Conservation (phyloP, 2,113 vertebrate species). For the Oncorhynchus keta region DNA sequence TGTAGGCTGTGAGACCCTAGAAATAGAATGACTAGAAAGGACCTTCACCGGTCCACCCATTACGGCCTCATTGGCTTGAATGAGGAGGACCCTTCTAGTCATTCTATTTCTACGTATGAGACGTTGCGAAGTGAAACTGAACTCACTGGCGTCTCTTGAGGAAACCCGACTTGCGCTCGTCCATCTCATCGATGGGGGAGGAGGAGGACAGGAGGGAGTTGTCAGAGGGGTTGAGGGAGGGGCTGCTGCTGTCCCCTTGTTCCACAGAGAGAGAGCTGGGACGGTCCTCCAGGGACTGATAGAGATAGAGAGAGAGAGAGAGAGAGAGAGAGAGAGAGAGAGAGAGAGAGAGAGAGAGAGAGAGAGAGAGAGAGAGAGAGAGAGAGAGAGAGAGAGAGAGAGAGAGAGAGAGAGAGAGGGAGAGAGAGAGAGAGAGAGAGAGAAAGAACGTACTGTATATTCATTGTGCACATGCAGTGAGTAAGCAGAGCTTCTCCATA, state of each 20-base stretch:
- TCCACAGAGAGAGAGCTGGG: constrained; percentile 96
- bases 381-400: constrained; percentile 58
- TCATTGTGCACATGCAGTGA: too few relatives aligned
- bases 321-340: not conserved
- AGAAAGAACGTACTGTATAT: constrained; percentile 68
- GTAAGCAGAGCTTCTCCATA: too few relatives aligned
- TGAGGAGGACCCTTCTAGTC: too few relatives aligned
- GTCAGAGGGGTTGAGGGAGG: constrained; percentile 96
- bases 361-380: constrained; percentile 91
- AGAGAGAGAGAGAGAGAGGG: not conserved
- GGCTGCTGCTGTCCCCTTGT: constrained; percentile 96
- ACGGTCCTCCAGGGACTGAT: constrained; percentile 71
- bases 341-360: constrained; percentile 78
- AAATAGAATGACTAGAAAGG: too few relatives aligned
- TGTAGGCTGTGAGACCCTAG: too few relatives aligned
- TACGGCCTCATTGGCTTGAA: too few relatives aligned
- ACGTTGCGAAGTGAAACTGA: not conserved
- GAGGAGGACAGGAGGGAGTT: constrained; percentile 96
- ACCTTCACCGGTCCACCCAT: too few relatives aligned
- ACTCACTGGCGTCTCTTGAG: constrained; percentile 96
- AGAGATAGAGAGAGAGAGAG: not conserved
- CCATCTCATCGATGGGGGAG: constrained; percentile 94
- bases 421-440: constrained; percentile 68
- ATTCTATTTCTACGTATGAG: not conserved
- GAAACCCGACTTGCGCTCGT: constrained; percentile 94